A percentile compares a stretch with the other conserved stretches of the same genome.
These are phyloP conservation scores for Alaudala cheleensis DNA, from an alignment of 2,113 vertebrate genomes.

Conservation along the genomic window DNA sequence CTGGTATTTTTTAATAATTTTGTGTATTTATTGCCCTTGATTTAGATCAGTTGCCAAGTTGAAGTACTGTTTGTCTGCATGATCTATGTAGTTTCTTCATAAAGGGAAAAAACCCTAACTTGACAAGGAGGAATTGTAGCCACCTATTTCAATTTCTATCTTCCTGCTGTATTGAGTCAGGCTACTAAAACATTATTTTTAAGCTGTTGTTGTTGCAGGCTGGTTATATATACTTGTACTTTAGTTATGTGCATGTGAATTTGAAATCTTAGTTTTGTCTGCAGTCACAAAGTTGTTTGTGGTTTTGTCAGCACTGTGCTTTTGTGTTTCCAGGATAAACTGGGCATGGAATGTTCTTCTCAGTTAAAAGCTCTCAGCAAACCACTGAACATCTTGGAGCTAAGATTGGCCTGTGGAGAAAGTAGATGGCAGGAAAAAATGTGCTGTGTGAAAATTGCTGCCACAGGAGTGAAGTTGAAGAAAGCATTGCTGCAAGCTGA, in stretches of 20 bases:
- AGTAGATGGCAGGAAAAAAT: slow-evolving; percentile 77
- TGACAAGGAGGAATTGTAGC: not conserved
- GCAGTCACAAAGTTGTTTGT: not conserved
- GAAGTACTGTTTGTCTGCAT: not conserved
- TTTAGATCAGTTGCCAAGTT: not conserved
- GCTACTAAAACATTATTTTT: not conserved
- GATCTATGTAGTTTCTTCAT: not conserved
- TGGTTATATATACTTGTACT: not conserved
- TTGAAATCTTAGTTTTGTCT: not conserved
- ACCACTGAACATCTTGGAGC: slow-evolving; percentile 76
- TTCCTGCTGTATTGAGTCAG: not conserved
- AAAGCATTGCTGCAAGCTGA: slow-evolving; percentile 83
- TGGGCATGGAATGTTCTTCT: slow-evolving; percentile 82
- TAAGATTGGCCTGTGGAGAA: slow-evolving; percentile 64
- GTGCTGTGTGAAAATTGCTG: slow-evolving; percentile 76
- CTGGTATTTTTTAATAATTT: not conserved
- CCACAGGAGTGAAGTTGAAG: slow-evolving; percentile 79
- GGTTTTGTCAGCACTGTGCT: too few relatives aligned
- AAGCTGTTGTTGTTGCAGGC: not conserved
- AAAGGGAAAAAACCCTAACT: not conserved
- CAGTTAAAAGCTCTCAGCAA: slow-evolving; percentile 78
- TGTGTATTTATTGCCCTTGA: not conserved
- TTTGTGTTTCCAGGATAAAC: slow-evolving; percentile 76
- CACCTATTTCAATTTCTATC: not conserved
- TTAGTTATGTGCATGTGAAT: not conserved